phyloP scores from a whole-genome alignment of 1,140 invertebrate genomes.

The Atopsyche davidsoni region DNA sequence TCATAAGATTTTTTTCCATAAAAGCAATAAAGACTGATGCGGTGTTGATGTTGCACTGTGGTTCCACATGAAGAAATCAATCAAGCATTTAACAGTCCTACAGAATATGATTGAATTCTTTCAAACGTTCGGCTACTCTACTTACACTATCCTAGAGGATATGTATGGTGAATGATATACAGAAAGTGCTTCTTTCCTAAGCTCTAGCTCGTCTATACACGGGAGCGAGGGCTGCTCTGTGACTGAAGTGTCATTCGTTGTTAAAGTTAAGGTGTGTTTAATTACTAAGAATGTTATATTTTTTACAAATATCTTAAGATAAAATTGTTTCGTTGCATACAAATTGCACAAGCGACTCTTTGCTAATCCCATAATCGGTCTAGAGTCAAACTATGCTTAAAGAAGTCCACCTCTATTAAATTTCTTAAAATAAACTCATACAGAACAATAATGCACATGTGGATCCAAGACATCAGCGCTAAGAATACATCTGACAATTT shows the following conservation, averaged over 20 bases:
- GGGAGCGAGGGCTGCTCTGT: neutral
- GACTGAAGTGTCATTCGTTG: neutral
- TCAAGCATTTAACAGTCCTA: neutral
- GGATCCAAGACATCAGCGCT: too few relatives aligned
- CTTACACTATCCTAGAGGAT: conserved; percentile 25
- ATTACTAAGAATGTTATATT: neutral
- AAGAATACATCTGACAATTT: neutral
- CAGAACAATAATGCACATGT: too few relatives aligned
- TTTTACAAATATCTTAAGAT: conserved; percentile 1
- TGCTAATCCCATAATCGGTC: neutral
- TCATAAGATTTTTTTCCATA: neutral
- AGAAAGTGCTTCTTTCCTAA: conserved; percentile 19
- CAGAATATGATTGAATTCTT: conserved; percentile 9
- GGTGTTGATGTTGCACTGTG: conserved; percentile 1
- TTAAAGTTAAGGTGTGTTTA: neutral
- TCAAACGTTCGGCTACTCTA: conserved; percentile 13
- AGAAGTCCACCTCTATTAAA: neutral
- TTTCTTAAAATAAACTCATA: neutral
- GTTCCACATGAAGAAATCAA: conserved; percentile 2
- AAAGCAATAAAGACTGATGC: neutral
- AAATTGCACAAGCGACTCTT: conserved; percentile 15
- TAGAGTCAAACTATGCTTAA: conserved; percentile 8
- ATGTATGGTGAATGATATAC: conserved; percentile 31
- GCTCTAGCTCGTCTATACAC: conserved; percentile 7
- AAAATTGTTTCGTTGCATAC: conserved; percentile 13